Conservation (phyloP, 2,888 invertebrate genomes). For the Endomychus coccineus region DNA sequence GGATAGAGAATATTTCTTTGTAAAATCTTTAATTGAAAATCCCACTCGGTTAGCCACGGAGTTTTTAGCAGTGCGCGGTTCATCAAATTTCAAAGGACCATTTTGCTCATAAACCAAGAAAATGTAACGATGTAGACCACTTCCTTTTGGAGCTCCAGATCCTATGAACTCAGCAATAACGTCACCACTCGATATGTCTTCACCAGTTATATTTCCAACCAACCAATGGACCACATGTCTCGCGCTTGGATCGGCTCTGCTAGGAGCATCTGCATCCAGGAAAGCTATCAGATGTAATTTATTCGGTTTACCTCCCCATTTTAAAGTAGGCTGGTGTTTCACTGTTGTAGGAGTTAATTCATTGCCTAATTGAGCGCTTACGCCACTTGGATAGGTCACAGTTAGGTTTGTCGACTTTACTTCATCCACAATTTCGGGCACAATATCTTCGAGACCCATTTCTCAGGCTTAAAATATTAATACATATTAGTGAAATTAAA, state of each 20-base stretch:
- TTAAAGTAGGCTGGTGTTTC: conserved; percentile 58
- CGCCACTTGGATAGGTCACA: conserved; percentile 47
- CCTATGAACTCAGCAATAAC: conserved; percentile 57
- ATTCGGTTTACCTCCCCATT: conserved; percentile 54
- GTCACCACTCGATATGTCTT: conserved; percentile 55
- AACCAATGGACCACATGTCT: conserved; percentile 75
- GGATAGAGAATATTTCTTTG: conserved; percentile 22
- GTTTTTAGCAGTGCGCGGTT: conserved; percentile 30
- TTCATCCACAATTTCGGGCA: conserved; percentile 61
- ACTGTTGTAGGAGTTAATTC: conserved; percentile 65
- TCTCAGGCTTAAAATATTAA: no score
- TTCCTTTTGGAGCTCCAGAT: conserved; percentile 64
- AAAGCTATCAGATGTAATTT: conserved; percentile 57
- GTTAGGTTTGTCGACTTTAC: conserved; percentile 49
- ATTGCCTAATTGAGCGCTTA: conserved; percentile 53
- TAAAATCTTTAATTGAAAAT: conserved; percentile 23
- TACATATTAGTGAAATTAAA: no score
- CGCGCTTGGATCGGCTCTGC: no score
- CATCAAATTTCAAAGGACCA: conserved; percentile 40
- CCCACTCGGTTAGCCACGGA: conserved; percentile 18
- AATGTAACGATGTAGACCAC: conserved; percentile 66
- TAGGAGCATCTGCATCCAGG: conserved; percentile 71
- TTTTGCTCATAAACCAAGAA: conserved; percentile 64
- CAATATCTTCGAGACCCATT: conserved; percentile 35
- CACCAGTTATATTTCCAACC: conserved; percentile 64